Evolutionary conservation across 2,888 invertebrate species (phyloP).

Genomic region (Agrotis puta): DNA sequence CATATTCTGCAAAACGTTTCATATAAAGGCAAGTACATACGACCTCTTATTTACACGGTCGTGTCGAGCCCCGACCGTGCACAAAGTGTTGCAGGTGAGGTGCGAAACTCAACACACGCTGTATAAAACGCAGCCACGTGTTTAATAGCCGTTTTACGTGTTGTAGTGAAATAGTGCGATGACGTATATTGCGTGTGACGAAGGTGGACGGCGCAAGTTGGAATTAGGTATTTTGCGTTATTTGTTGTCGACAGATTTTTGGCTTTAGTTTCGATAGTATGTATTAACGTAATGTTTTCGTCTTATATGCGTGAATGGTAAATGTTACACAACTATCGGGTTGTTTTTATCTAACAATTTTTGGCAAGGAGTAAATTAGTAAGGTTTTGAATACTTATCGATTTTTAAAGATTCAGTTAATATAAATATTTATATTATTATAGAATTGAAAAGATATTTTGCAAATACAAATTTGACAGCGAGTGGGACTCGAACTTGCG

Average conservation of each 20-base stretch:
- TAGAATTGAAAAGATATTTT: too few species aligned
- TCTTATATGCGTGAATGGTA: too few species aligned
- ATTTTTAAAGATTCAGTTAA: too few species aligned
- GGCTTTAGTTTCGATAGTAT: too few species aligned
- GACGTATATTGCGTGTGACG: constrained; percentile 2
- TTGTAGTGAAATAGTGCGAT: background rate
- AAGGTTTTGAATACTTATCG: too few species aligned
- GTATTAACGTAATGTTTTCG: background rate
- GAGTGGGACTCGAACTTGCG: too few species aligned
- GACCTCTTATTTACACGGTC: constrained; percentile 31
- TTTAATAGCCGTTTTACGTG: constrained; percentile 25
- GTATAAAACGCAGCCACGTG: constrained; percentile 38
- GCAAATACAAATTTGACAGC: too few species aligned
- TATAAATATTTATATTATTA: too few species aligned
- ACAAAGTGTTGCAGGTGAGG: constrained; percentile 26
- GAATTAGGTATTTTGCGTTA: too few species aligned
- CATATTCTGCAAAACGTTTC: constrained; percentile 47
- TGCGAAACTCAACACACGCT: constrained; percentile 42
- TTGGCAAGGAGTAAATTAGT: too few species aligned
- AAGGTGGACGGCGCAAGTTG: background rate
- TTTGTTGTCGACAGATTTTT: background rate
- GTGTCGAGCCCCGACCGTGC: background rate
- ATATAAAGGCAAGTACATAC: constrained; percentile 5
- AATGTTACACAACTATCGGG: too few species aligned
- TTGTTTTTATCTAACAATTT: too few species aligned